phyloP scores from a whole-genome alignment of 1,140 invertebrate species.

The Agrypnia vestita region DNA sequence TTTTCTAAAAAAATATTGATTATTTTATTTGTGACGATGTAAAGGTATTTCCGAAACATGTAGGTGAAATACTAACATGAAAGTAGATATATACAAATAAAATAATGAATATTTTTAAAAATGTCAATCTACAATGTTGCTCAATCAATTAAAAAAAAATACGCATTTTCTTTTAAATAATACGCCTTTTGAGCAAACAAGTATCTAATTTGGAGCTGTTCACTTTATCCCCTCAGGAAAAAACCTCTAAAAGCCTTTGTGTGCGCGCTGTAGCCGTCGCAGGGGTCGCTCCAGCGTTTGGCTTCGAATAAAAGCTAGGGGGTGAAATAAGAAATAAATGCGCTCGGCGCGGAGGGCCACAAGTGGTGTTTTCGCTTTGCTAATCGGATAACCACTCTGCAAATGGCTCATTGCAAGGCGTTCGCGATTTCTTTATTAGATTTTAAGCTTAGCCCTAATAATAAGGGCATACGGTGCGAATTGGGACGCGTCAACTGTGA shows the following conservation, averaged over 20 bases:
- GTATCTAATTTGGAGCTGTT: no score
- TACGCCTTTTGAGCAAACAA: no score
- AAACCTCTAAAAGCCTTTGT: slow-evolving; percentile 39
- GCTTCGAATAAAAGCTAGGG: slow-evolving; percentile 58
- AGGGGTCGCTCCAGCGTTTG: slow-evolving; percentile 56
- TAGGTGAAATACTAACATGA: no score
- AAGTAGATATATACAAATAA: no score
- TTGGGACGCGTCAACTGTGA: neutral
- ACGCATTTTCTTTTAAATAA: no score
- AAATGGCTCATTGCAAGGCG: slow-evolving; percentile 73
- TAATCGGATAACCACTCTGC: slow-evolving; percentile 75
- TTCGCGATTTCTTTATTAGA: slow-evolving; percentile 60
- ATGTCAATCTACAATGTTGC: no score
- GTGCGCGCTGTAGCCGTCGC: slow-evolving; percentile 35
- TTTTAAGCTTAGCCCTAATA: slow-evolving; percentile 44
- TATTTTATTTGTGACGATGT: no score
- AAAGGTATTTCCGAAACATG: no score
- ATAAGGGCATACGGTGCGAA: slow-evolving; percentile 6
- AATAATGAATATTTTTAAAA: no score
- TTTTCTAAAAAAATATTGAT: no score
- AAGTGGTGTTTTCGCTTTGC: slow-evolving; percentile 75
- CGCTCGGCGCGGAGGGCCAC: slow-evolving; percentile 58
- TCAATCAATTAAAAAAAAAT: no score
- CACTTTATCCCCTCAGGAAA: neutral
- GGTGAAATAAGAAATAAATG: slow-evolving; percentile 60